Conservation (phyloP, 2,888 invertebrate genomes). For the Villa cingulata region DNA sequence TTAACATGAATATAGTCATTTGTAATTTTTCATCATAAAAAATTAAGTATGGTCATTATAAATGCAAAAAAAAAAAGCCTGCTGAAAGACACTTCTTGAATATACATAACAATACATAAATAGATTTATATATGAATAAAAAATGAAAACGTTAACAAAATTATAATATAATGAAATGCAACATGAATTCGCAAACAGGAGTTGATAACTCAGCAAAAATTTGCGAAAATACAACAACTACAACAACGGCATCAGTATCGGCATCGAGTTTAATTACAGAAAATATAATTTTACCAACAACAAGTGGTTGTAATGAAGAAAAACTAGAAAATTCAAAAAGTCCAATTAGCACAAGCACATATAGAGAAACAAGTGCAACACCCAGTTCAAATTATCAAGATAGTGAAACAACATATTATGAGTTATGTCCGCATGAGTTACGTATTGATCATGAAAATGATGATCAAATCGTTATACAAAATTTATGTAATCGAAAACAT, state of each 20-base stretch:
- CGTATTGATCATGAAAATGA: not conserved
- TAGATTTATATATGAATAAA: too few species aligned
- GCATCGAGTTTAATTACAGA: too few species aligned
- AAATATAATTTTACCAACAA: too few species aligned
- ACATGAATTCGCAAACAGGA: not conserved
- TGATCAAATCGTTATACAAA: slow-evolving; percentile 7
- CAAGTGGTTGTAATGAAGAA: not conserved
- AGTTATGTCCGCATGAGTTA: not conserved
- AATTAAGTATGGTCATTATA: too few species aligned
- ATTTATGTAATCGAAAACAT: slow-evolving; percentile 13
- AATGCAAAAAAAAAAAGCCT: too few species aligned
- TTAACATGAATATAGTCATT: too few species aligned
- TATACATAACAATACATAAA: too few species aligned
- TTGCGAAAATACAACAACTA: not conserved
- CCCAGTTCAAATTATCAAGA: not conserved
- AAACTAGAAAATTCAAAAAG: not conserved
- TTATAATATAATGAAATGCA: too few species aligned
- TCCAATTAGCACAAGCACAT: not conserved
- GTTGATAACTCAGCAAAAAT: not conserved
- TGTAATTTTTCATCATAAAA: too few species aligned
- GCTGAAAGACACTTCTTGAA: too few species aligned
- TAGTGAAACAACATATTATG: not conserved
- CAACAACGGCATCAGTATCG: not conserved
- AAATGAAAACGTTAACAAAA: too few species aligned
- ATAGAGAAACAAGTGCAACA: not conserved